phyloP scores from a whole-genome alignment of 1,140 invertebrate genomes.

The Popillia japonica region DNA sequence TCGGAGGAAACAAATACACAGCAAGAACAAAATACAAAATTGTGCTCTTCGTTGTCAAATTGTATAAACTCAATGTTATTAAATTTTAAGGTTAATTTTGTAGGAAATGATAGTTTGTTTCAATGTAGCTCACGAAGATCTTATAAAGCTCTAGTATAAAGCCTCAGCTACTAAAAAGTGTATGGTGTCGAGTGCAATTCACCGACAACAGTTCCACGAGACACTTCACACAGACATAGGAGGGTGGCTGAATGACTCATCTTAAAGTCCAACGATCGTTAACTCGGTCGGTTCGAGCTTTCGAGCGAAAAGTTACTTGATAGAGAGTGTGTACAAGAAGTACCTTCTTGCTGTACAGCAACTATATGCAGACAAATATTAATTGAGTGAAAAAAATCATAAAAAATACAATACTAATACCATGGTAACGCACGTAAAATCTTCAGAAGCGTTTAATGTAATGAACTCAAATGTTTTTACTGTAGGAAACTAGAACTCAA shows the following conservation, averaged over 20 bases:
- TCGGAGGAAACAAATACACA: too few relatives aligned
- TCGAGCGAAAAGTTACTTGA: neutral
- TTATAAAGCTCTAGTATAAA: too few relatives aligned
- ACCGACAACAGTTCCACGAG: too few relatives aligned
- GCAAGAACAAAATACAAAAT: too few relatives aligned
- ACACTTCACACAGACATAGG: neutral
- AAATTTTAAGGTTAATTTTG: too few relatives aligned
- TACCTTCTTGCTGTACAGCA: neutral
- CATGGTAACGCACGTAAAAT: neutral
- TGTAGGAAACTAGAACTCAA: neutral
- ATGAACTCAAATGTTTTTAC: too few relatives aligned
- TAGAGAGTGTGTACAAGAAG: neutral
- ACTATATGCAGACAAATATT: neutral
- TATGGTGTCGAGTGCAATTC: too few relatives aligned
- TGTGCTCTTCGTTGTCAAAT: too few relatives aligned
- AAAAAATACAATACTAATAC: neutral
- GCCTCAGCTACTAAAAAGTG: too few relatives aligned
- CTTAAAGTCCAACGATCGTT: neutral
- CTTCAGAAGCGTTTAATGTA: neutral
- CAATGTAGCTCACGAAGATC: too few relatives aligned
- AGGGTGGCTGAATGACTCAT: neutral
- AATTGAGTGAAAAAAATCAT: neutral
- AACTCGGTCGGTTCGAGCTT: neutral
- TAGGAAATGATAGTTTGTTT: too few relatives aligned
- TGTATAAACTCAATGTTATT: too few relatives aligned